phyloP scores from a whole-genome alignment of 1,140 invertebrate species.

The Eumeta japonica region DNA sequence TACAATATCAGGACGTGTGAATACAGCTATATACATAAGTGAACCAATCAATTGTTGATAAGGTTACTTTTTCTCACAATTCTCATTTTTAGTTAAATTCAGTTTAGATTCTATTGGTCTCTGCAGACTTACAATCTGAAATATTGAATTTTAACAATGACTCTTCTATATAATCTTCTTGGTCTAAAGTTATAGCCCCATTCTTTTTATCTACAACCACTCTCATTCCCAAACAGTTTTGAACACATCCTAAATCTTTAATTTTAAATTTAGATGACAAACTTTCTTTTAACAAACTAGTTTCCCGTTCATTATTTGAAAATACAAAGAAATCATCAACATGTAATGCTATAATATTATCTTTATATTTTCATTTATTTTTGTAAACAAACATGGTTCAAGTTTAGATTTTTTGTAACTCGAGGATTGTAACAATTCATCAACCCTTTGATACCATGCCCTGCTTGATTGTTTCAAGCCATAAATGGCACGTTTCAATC shows the following conservation, averaged over 20 bases:
- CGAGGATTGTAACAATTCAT: slow-evolving; percentile 9
- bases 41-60: slow-evolving; percentile 6
- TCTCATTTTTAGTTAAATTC: too few relatives aligned
- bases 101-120: too few relatives aligned
- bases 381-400: slow-evolving; percentile 14
- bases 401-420: slow-evolving; percentile 8
- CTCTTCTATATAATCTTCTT: slow-evolving; percentile 15
- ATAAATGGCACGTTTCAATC: slow-evolving; percentile 2
- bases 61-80: too few relatives aligned
- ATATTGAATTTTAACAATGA: slow-evolving; percentile 18
- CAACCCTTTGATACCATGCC: slow-evolving; percentile 14
- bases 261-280: slow-evolving; percentile 8
- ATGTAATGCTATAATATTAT: too few relatives aligned
- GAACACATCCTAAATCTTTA: too few relatives aligned
- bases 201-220: too few relatives aligned
- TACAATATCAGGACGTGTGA: slow-evolving; percentile 6
- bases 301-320: slow-evolving; percentile 7
- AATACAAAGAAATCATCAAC: too few relatives aligned
- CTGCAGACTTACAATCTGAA: too few relatives aligned
- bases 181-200: too few relatives aligned
- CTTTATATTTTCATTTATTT: slow-evolving; percentile 11
- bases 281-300: slow-evolving; percentile 5
- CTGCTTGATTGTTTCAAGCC: too few relatives aligned
- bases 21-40: slow-evolving; percentile 4
- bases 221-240: too few relatives aligned